Percentiles rank a stretch among this genome's conserved stretches.
Evolutionary conservation across 2,113 vertebrate genomes (phyloP).

Genomic region (Eonycteris spelaea): DNA sequence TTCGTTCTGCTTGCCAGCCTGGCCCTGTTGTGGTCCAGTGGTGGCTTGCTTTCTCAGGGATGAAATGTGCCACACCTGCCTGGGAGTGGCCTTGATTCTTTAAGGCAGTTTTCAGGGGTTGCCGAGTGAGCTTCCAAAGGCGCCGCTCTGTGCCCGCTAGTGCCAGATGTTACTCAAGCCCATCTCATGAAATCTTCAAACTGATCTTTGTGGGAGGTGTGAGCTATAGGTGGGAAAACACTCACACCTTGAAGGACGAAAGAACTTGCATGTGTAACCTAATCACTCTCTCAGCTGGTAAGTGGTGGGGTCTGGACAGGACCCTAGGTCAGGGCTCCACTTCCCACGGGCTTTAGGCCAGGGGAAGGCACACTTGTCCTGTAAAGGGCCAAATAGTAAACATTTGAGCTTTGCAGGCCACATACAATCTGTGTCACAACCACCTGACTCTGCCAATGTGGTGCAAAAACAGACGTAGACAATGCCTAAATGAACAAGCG

Average conservation of each 20-base stretch:
- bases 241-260: accelerated
- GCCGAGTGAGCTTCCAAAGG: background rate
- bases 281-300: background rate
- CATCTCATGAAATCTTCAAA: background rate
- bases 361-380: background rate
- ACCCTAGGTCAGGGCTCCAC: background rate
- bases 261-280: background rate
- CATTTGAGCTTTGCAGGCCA: background rate
- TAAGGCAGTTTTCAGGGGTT: background rate
- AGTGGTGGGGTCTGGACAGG: background rate
- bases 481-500: accelerated
- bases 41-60: background rate
- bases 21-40: accelerated
- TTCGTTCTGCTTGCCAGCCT: no score
- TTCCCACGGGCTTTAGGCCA: background rate
- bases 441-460: accelerated
- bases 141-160: accelerated
- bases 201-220: accelerated
- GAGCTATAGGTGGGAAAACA: background rate
- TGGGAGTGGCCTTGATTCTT: background rate
- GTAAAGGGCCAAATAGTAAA: background rate
- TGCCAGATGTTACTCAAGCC: background rate
- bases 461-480: accelerated
- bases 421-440: background rate
- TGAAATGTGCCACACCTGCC: background rate